phyloP scores from a whole-genome alignment of 2,888 invertebrate species.

The Biston stratarius region DNA sequence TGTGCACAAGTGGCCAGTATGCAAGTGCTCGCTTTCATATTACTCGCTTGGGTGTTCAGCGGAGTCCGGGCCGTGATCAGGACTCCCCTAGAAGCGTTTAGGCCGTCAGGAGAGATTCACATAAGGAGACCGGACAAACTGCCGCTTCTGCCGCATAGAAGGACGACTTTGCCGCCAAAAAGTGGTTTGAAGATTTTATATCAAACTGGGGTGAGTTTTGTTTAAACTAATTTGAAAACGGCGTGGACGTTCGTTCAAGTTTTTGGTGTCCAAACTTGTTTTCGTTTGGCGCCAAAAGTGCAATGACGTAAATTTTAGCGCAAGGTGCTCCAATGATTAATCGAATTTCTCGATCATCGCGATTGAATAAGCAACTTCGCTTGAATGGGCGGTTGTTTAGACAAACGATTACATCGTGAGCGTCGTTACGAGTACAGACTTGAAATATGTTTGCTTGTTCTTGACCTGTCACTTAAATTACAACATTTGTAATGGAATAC shows the following conservation, averaged over 20 bases:
- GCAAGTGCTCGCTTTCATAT: conserved; percentile 76
- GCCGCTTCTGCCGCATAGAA: conserved; percentile 79
- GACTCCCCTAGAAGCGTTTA: conserved; percentile 86
- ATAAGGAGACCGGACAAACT: conserved; percentile 81
- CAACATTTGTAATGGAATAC: background rate
- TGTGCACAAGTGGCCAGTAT: conserved; percentile 59
- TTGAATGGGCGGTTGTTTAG: conserved; percentile 50
- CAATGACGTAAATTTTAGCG: conserved; percentile 11
- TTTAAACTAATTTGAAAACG: conserved; percentile 19
- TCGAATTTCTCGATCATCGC: conserved; percentile 27
- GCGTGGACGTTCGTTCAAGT: background rate
- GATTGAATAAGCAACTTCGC: conserved; percentile 36
- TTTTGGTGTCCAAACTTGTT: background rate
- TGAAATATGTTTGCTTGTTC: conserved; percentile 47
- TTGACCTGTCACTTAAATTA: conserved; percentile 29
- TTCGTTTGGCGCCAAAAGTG: conserved; percentile 8
- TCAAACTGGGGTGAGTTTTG: conserved; percentile 90
- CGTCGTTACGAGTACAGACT: conserved; percentile 52
- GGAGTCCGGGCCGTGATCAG: conserved; percentile 77
- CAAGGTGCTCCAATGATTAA: conserved; percentile 23
- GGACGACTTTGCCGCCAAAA: conserved; percentile 80
- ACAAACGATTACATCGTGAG: conserved; percentile 61
- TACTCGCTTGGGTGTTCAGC: conserved; percentile 73
- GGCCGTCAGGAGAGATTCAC: conserved; percentile 78
- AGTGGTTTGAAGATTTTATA: conserved; percentile 89